Conservation (phyloP, 2,797 vertebrate species). For the Malurus splendens region DNA sequence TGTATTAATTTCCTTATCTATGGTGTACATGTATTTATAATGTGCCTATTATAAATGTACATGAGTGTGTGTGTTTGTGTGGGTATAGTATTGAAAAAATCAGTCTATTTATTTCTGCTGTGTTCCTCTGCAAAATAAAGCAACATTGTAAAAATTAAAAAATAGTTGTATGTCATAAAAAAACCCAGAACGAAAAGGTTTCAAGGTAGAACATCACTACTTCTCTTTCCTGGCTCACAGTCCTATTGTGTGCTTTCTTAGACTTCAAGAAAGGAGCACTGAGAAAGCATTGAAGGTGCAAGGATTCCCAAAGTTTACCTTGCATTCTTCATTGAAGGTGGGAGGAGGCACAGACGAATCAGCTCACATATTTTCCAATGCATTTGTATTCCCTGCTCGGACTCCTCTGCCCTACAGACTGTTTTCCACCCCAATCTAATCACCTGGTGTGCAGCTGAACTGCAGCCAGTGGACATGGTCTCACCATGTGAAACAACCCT, state of each 20-base stretch:
- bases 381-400: rapidly evolving
- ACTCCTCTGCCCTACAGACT: neutral
- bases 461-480: neutral
- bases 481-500: neutral
- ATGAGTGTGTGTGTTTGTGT: neutral
- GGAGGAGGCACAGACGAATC: neutral
- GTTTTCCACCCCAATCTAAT: neutral
- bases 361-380: neutral
- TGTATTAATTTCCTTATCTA: neutral
- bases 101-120: neutral
- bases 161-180: neutral
- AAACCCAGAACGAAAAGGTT: neutral
- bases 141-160: neutral
- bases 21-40: neutral
- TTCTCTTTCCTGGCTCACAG: neutral
- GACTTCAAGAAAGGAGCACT: neutral
- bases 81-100: neutral
- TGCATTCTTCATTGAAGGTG: neutral
- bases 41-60: neutral
- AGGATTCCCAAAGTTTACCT: neutral
- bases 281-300: neutral
- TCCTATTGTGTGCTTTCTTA: neutral
- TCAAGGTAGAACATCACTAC: neutral
- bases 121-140: neutral
- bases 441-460: neutral